Percentiles rank a stretch among this genome's conserved stretches.
Evolutionary conservation across 2,113 vertebrate genomes (phyloP).

Genomic region (Sturnus vulgaris): DNA sequence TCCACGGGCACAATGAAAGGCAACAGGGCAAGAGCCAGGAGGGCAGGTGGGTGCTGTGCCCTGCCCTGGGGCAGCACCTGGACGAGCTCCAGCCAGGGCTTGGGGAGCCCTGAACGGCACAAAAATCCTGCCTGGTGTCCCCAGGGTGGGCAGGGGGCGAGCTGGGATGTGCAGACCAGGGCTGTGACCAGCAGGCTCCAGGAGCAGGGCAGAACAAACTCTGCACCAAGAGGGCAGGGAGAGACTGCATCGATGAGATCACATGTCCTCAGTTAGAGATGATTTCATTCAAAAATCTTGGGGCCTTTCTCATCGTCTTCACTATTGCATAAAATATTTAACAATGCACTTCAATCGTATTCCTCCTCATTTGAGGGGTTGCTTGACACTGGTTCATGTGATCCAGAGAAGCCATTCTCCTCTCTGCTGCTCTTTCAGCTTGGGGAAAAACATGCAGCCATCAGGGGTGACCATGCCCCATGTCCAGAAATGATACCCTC

Average conservation of each 20-base stretch:
- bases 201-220: neutral
- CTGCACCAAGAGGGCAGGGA: neutral
- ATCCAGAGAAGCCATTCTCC: neutral
- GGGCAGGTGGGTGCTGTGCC: neutral
- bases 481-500: fast-evolving
- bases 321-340: neutral
- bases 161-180: neutral
- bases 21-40: fast-evolving
- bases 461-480: fast-evolving
- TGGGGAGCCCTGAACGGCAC: neutral
- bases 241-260: neutral
- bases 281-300: neutral
- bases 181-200: neutral
- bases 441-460: neutral
- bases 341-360: neutral
- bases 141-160: neutral
- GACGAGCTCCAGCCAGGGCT: neutral
- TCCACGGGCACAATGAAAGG: neutral
- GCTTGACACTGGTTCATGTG: neutral
- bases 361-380: neutral
- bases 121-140: fast-evolving
- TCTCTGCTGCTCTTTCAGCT: neutral
- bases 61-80: neutral
- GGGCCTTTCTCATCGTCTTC: neutral
- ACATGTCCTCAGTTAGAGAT: neutral